Evolutionary conservation across 2,888 invertebrate genomes (phyloP).

Genomic region (Erannis defoliaria): DNA sequence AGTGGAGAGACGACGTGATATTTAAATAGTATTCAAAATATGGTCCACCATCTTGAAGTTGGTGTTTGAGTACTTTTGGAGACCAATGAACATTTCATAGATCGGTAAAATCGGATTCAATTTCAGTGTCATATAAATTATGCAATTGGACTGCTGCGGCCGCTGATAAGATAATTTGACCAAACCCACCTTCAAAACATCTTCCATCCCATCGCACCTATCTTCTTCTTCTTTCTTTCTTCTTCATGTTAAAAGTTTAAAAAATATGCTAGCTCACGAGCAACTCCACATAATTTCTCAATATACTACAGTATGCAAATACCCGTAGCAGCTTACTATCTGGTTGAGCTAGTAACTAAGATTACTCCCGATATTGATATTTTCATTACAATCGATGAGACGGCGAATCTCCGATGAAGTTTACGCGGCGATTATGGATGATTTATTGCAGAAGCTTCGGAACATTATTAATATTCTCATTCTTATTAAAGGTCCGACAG

Average conservation of each 20-base stretch:
- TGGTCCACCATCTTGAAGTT: not conserved
- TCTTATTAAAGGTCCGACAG: constrained; percentile 47
- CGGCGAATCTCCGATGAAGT: constrained; percentile 44
- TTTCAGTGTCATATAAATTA: too few relatives aligned
- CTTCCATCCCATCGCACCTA: too few relatives aligned
- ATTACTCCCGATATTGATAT: constrained; percentile 39
- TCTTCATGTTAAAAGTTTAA: not conserved
- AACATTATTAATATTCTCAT: constrained; percentile 48
- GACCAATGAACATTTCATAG: not conserved
- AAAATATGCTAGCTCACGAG: not conserved
- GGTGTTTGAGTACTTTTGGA: not conserved
- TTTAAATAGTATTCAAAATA: constrained; percentile 1
- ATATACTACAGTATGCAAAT: constrained; percentile 17
- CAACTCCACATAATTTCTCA: not conserved
- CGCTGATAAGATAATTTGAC: too few relatives aligned
- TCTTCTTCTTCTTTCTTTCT: too few relatives aligned
- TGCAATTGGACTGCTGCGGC: too few relatives aligned
- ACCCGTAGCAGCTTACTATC: constrained; percentile 1
- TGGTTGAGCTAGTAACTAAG: constrained; percentile 19
- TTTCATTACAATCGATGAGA: constrained; percentile 45
- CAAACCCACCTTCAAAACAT: too few relatives aligned
- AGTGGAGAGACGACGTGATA: not conserved
- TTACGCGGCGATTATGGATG: constrained; percentile 50
- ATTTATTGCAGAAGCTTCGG: constrained; percentile 45
- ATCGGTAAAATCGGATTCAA: not conserved